These are phyloP conservation scores for Chascanopsetta lugubris DNA, from an alignment of 2,113 vertebrate species.

Conservation along the genomic window DNA sequence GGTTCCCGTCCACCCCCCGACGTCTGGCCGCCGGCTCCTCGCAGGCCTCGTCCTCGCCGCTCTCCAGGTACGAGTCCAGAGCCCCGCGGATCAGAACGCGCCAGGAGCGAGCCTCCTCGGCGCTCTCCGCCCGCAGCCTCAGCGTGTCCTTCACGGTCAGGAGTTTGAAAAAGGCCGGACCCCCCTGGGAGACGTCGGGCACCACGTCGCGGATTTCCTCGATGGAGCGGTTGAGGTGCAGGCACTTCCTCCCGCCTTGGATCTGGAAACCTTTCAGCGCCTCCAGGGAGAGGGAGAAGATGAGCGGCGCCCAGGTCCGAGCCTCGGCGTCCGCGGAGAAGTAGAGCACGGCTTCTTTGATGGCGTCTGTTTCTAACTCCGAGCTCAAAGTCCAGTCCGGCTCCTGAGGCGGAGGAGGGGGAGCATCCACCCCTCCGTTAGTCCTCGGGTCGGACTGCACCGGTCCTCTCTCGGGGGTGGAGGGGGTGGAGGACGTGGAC, in stretches of 20 bases:
- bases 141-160: conserved; percentile 87
- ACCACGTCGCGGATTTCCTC: conserved; percentile 91
- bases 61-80: conserved; percentile 89
- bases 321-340: conserved; percentile 78
- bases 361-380: conserved; percentile 85
- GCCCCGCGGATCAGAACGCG: conserved; percentile 87
- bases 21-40: conserved; percentile 12
- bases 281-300: conserved; percentile 92
- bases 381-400: conserved; percentile 81
- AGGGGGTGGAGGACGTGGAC: conserved; percentile 32
- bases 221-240: conserved; percentile 80
- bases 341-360: conserved; percentile 91
- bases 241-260: conserved; percentile 80
- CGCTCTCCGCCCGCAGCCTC: conserved; percentile 84
- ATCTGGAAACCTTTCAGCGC: conserved; percentile 85
- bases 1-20: conserved; percentile 46
- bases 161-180: conserved; percentile 90
- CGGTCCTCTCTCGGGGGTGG: conserved; percentile 28
- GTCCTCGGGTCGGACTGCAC: conserved; percentile 21
- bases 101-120: conserved; percentile 86
- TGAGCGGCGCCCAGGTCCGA: conserved; percentile 78
- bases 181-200: conserved; percentile 87
- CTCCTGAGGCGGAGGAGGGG: conserved; percentile 34
- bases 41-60: conserved; percentile 78
- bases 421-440: background rate